Conservation (phyloP, 2,888 invertebrate genomes). For the Merodon equestris region DNA sequence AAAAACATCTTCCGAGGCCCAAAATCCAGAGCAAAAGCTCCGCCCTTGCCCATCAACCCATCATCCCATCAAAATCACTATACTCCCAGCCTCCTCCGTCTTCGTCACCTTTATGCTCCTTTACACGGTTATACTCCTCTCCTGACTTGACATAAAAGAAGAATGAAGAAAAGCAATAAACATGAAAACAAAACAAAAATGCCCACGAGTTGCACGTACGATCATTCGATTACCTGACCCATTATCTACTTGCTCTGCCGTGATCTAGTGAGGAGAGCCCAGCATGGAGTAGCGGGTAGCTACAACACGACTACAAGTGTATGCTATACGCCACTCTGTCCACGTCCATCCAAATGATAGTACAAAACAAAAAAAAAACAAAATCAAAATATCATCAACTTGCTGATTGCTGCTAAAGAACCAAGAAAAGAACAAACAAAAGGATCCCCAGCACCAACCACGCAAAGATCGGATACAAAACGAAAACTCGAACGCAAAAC, state of each 20-base stretch:
- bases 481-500: too few relatives aligned
- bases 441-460: constrained; percentile 13
- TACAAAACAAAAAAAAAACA: constrained; percentile 25
- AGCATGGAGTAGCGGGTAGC: constrained; percentile 16
- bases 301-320: constrained; percentile 38
- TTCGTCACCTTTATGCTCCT: too few relatives aligned
- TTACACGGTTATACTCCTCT: too few relatives aligned
- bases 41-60: constrained; percentile 2
- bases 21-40: constrained; percentile 46
- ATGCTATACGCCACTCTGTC: constrained; percentile 1
- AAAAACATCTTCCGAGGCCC: constrained; percentile 1
- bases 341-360: constrained; percentile 35
- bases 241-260: constrained; percentile 62
- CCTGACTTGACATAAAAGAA: too few relatives aligned
- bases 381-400: constrained; percentile 58
- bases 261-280: constrained; percentile 37
- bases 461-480: too few relatives aligned
- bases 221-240: constrained; percentile 69
- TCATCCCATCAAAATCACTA: background rate
- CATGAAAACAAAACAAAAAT: constrained; percentile 18
- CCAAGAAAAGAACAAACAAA: constrained; percentile 66
- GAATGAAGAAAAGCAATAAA: background rate
- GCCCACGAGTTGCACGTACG: constrained; percentile 66
- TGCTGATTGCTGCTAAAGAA: constrained; percentile 65
- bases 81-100: too few relatives aligned